Conservation (phyloP, 2,113 vertebrate genomes). For the Ceyx margarethae region DNA sequence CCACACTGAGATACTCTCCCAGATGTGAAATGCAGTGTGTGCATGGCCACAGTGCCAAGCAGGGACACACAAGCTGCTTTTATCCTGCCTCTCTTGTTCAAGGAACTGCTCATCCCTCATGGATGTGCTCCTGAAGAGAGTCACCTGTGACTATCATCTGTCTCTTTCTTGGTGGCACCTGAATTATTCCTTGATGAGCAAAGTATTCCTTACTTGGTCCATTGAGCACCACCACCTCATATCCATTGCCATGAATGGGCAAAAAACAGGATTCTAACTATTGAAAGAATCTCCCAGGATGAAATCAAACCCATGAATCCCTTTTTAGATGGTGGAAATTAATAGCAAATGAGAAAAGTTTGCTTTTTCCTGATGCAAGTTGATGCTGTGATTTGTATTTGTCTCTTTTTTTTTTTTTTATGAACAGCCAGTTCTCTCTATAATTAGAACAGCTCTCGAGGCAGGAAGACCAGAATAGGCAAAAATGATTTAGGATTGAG, state of each 20-base stretch:
- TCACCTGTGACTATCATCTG: no score
- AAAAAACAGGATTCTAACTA: background rate
- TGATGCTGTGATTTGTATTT: constrained; percentile 15
- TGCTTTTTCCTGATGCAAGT: background rate
- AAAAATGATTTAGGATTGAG: constrained; percentile 33
- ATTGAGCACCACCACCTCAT: background rate
- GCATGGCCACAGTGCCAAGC: background rate
- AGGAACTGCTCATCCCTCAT: background rate
- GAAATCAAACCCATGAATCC: background rate
- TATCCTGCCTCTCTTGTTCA: background rate
- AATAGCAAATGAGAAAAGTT: constrained; percentile 22
- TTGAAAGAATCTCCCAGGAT: background rate
- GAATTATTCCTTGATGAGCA: background rate
- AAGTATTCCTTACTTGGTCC: background rate
- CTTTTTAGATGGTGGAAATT: background rate
- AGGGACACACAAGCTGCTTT: background rate
- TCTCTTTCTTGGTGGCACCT: background rate
- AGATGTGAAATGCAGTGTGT: background rate
- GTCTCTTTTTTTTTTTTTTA: constrained; percentile 54
- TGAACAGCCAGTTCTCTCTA: constrained; percentile 16
- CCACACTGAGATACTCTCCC: background rate
- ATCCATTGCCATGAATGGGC: background rate
- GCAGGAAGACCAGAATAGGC: constrained; percentile 43
- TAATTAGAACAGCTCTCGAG: constrained; percentile 55
- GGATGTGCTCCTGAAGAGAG: background rate